Evolutionary conservation across 2,797 vertebrate species (phyloP).

Genomic region (Sphenodon punctatus): DNA sequence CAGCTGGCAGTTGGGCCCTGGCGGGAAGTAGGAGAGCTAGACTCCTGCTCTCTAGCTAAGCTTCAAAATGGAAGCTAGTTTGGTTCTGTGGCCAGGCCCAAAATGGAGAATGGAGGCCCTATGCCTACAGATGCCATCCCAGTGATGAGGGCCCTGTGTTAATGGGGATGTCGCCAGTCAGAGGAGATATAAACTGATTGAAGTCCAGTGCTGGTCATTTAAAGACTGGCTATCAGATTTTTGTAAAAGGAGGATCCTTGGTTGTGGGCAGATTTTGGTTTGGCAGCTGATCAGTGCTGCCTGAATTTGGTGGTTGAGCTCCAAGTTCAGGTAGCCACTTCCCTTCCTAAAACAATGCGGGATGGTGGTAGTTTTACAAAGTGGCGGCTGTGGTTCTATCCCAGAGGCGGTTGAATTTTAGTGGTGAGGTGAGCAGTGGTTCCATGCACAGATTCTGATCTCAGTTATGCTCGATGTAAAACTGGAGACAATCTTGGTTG

Average conservation of each 20-base stretch:
- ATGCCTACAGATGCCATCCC: neutral
- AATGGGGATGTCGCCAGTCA: neutral
- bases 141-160: neutral
- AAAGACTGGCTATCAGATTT: neutral
- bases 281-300: slow-evolving; percentile 9
- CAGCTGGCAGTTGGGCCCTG: too few species aligned
- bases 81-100: too few species aligned
- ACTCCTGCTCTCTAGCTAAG: too few species aligned
- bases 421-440: neutral
- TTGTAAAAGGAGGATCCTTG: neutral
- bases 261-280: neutral
- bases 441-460: neutral
- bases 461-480: neutral
- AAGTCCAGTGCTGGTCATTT: neutral
- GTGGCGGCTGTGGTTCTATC: neutral
- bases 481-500: neutral
- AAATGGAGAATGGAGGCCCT: too few species aligned
- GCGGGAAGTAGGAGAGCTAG: too few species aligned
- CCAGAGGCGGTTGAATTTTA: neutral
- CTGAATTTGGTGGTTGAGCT: slow-evolving; percentile 28
- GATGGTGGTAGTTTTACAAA: neutral
- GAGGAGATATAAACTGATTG: neutral
- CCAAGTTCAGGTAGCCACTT: neutral
- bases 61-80: too few species aligned
- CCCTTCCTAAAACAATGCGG: neutral